Base-by-base conservation (phyloP, 2,888 invertebrate species). In the Ornithoptera alexandrae region DNA sequence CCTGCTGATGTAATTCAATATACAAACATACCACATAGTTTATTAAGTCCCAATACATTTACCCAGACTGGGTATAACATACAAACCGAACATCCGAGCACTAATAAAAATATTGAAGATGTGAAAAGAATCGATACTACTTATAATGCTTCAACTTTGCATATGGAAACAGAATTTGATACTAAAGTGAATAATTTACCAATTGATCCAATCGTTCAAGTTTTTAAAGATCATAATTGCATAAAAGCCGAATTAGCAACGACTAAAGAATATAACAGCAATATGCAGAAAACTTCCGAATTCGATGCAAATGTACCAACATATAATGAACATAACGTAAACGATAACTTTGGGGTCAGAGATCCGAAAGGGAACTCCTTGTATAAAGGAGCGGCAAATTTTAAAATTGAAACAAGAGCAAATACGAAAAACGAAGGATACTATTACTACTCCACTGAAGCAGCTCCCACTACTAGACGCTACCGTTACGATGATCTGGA, bases 221-320 rank as follows among this genome's bases (percentile, higher is more conserved):
- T 92, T 2, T 92, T 91, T 68, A 91, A 89, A 79, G 81, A 90
- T 72, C 85, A 85, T 57, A 90, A 90, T 68, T 92, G 92, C 72
- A 78, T 84, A 18, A 77, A 82, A 46, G 80, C 85, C 22, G 78
- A 81, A 69, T 74, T 77, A 65, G 72, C 76, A n/a, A 70, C 71
- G 15, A 75, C 79, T 0, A 74, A 77, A 69, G 79, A 84, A 69
- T 70, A 80, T 62, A 75, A 77, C 20, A 84, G 72, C 56, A 80
- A 83, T 71, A 62, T 81, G 53, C 78, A 79, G 18, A 84, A 50
- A 50, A 18, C 50, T 50, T 50, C 81, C 17, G 79, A 79, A 42
- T 68, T 86, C 10, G 17, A 50, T 50, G 15, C 57, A n/a, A 80
- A 78, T 56, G 81, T 79, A 1, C 81, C 84, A 5, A 76, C 76